These are phyloP conservation scores for Netelia inedita DNA, from an alignment of 2,888 invertebrate genomes.

Conservation along the genomic window DNA sequence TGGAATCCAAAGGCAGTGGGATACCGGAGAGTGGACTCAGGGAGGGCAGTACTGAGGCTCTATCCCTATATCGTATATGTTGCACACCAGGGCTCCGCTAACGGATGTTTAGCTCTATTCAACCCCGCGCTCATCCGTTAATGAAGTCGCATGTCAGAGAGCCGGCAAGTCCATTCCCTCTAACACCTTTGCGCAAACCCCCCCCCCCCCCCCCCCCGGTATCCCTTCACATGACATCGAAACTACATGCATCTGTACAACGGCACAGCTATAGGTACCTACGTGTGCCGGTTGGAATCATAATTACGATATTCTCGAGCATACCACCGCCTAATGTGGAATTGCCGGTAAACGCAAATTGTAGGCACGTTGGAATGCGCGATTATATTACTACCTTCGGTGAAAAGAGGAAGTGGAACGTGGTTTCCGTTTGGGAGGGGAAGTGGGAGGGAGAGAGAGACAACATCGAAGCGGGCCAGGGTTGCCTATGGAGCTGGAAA, in stretches of 20 bases:
- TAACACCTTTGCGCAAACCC: conserved; percentile 19
- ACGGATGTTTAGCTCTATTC: conserved; percentile 80
- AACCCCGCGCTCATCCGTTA: conserved; percentile 79
- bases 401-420: conserved; percentile 70
- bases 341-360: conserved; percentile 69
- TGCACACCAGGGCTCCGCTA: conserved; percentile 22
- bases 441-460: conserved; percentile 15
- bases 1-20: conserved; percentile 53
- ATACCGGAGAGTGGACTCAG: conserved; percentile 9
- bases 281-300: conserved; percentile 79
- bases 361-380: conserved; percentile 72
- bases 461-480: conserved; percentile 14
- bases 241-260: conserved; percentile 13
- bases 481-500: conserved; percentile 56
- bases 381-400: conserved; percentile 66
- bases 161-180: conserved; percentile 79
- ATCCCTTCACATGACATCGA: too few species aligned
- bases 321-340: conserved; percentile 76
- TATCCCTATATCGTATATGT: conserved; percentile 23
- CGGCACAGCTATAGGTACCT: neutral
- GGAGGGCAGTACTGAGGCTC: conserved; percentile 44
- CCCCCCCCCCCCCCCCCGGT: neutral
- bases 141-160: conserved; percentile 82
- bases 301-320: conserved; percentile 82
- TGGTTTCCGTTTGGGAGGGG: conserved; percentile 39